These are phyloP conservation scores for Agapornis roseicollis DNA, from an alignment of 2,113 vertebrate species.

Conservation along the genomic window DNA sequence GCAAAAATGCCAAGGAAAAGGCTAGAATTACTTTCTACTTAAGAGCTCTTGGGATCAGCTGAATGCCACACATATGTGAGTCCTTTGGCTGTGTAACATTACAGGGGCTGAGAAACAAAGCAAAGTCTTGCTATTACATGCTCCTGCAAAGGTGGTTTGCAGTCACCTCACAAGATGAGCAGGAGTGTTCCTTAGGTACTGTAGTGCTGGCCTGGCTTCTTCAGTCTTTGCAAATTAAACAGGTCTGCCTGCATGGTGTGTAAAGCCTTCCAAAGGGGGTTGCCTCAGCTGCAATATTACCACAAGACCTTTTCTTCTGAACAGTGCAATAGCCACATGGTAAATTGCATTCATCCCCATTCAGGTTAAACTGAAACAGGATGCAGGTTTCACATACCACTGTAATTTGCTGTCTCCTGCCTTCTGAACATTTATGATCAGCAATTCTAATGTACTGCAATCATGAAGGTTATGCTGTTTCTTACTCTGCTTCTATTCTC, in stretches of 20 bases:
- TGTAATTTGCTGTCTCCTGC: neutral
- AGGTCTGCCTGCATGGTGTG: neutral
- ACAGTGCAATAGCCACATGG: neutral
- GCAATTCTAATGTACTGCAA: neutral
- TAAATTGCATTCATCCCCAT: neutral
- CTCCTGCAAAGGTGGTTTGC: neutral
- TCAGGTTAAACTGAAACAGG: neutral
- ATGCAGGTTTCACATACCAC: neutral
- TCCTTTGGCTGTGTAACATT: neutral
- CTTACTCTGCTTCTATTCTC: constrained; percentile 23
- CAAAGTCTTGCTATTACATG: neutral
- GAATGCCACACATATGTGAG: rapidly evolving
- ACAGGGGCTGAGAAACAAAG: neutral
- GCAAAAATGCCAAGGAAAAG: neutral
- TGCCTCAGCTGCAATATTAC: neutral
- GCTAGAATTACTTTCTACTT: neutral
- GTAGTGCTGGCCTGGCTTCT: neutral
- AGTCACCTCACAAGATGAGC: neutral
- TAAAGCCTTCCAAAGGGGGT: neutral
- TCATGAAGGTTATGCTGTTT: neutral
- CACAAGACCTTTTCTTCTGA: neutral
- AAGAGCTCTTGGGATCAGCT: neutral
- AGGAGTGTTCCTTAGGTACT: neutral
- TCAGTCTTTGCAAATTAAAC: neutral
- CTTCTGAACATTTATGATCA: neutral